Evolutionary conservation across 2,113 vertebrate genomes (phyloP).

Genomic region (Etheostoma cragini): DNA sequence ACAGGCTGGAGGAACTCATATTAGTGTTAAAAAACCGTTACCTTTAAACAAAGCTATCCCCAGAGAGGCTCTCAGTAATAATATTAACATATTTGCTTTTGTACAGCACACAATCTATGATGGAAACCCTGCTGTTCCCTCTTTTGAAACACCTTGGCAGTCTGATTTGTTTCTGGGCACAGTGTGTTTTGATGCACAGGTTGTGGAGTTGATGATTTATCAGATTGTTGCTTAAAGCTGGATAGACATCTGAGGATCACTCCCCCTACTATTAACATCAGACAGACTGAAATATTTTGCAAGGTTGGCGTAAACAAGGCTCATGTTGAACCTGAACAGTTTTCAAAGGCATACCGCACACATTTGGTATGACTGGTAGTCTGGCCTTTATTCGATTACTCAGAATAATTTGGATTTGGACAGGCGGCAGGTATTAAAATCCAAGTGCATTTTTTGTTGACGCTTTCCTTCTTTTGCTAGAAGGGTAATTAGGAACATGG

Average conservation of each 20-base stretch:
- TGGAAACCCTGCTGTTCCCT: not conserved
- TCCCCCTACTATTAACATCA: conserved; percentile 35
- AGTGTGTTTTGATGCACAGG: conserved; percentile 45
- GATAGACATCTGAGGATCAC: conserved; percentile 67
- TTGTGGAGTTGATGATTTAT: conserved; percentile 52
- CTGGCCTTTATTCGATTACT: conserved; percentile 53
- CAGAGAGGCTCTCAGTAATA: not conserved
- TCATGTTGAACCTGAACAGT: conserved; percentile 48
- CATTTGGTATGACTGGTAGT: conserved; percentile 57
- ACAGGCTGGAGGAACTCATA: too few relatives aligned
- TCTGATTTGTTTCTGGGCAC: conserved; percentile 50
- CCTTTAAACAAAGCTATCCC: not conserved
- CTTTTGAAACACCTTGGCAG: conserved; percentile 8
- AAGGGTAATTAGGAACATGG: not conserved
- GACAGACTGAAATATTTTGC: conserved; percentile 51
- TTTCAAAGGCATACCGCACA: conserved; percentile 45
- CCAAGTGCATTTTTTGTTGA: conserved; percentile 21
- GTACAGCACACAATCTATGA: not conserved
- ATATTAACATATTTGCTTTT: conserved; percentile 27
- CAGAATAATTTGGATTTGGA: conserved; percentile 52
- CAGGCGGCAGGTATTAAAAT: conserved; percentile 27
- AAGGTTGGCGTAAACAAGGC: conserved; percentile 57
- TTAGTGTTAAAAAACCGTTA: too few relatives aligned
- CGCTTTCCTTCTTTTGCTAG: not conserved
- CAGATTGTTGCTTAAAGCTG: conserved; percentile 48